phyloP scores from a whole-genome alignment of 2,797 vertebrate genomes.

The Myotis findleyi region DNA sequence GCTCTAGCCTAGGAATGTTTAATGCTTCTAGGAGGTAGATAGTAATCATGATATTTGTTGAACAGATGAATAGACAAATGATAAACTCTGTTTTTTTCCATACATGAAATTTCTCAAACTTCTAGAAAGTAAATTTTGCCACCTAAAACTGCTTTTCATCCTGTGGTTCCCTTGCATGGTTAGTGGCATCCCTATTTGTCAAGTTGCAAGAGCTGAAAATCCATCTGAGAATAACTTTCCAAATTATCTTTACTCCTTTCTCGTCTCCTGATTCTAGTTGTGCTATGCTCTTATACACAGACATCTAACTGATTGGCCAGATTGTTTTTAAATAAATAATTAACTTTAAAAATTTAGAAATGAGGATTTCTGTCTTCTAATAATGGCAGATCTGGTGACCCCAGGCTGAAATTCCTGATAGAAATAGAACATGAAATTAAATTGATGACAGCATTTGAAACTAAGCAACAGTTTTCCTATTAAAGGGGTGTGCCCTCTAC shows the following conservation, averaged over 20 bases:
- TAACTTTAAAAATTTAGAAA: not conserved
- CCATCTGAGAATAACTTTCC: not conserved
- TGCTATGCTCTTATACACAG: not conserved
- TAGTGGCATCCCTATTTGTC: not conserved
- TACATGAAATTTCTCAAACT: not conserved
- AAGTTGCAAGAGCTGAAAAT: not conserved
- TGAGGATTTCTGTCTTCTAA: not conserved
- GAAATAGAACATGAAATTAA: not conserved
- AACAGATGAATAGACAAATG: not conserved
- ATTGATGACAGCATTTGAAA: not conserved
- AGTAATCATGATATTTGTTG: not conserved
- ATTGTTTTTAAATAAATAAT: not conserved
- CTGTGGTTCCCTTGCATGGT: not conserved
- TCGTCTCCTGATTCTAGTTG: not conserved
- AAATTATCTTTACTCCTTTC: not conserved
- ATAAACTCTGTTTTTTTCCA: not conserved
- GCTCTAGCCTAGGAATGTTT: not conserved
- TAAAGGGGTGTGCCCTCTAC: not conserved
- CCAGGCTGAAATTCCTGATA: not conserved
- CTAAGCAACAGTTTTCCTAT: not conserved
- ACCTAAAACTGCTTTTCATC: not conserved
- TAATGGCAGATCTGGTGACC: not conserved
- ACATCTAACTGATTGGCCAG: not conserved
- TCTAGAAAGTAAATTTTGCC: not conserved
- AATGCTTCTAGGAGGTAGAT: not conserved